phyloP scores from a whole-genome alignment of 53 echinoderm and acorn worm species.

The Paracentrotus lividus region DNA sequence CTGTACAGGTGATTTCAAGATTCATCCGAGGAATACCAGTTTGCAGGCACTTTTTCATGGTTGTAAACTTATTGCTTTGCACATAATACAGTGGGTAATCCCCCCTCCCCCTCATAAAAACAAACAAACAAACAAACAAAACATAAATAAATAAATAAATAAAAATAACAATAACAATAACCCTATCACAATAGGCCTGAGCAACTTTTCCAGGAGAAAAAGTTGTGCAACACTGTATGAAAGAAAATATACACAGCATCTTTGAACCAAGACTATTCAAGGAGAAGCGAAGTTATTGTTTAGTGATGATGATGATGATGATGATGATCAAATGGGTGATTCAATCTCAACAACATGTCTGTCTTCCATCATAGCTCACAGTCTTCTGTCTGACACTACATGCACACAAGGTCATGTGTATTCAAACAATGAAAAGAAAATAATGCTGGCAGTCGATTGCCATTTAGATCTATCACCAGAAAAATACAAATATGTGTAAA shows the following conservation, averaged over 20 bases:
- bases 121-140: no score
- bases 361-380: not conserved
- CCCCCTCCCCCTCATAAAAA: no score
- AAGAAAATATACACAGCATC: not conserved
- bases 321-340: constrained; percentile 14
- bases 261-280: not conserved
- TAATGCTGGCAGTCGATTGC: not conserved
- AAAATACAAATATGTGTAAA: not conserved
- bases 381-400: not conserved
- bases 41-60: no score
- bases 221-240: no score
- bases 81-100: not conserved
- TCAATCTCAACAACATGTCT: constrained; percentile 18
- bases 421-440: not conserved
- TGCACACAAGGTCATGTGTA: not conserved
- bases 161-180: no score
- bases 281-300: not conserved
- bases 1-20: not conserved
- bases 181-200: no score
- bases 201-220: no score
- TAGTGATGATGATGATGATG: not conserved
- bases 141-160: no score
- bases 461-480: not conserved
- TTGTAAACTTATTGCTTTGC: no score
- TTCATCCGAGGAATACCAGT: not conserved